Percentiles rank a stretch among this genome's conserved stretches.
Conservation (phyloP, 2,797 vertebrate species). For the Gallinago nigripennis region DNA sequence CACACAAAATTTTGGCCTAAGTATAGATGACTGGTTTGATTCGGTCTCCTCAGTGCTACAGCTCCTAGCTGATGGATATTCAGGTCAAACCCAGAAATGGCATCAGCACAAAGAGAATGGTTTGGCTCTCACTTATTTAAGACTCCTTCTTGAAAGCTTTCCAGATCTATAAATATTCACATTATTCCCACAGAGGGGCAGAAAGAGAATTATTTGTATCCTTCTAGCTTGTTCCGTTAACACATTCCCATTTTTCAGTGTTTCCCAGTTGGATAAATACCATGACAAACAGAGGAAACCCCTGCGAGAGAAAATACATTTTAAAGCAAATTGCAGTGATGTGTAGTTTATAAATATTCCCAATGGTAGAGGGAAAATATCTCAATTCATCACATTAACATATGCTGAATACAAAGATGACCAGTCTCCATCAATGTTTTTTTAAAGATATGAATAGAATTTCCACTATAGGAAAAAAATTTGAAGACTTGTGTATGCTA, state of each 20-base stretch:
- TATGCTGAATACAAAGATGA: neutral
- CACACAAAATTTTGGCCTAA: neutral
- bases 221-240: slow-evolving; percentile 27
- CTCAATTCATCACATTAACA: slow-evolving; percentile 1
- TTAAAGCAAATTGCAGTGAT: neutral
- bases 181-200: slow-evolving; percentile 58
- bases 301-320: slow-evolving; percentile 6
- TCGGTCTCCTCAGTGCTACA: slow-evolving; percentile 36
- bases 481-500: neutral
- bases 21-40: slow-evolving; percentile 32
- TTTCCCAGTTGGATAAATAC: slow-evolving; percentile 33
- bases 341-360: slow-evolving; percentile 26
- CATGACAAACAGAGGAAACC: slow-evolving; percentile 11
- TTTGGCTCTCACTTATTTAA: slow-evolving; percentile 62
- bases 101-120: slow-evolving; percentile 56
- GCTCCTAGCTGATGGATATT: slow-evolving; percentile 57
- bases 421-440: neutral
- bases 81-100: slow-evolving; percentile 70
- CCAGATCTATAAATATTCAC: slow-evolving; percentile 63
- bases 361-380: neutral
- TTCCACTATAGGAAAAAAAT: neutral
- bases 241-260: slow-evolving; percentile 3
- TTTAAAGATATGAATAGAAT: neutral
- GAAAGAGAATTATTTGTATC: slow-evolving; percentile 53
- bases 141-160: slow-evolving; percentile 40